These are phyloP conservation scores for Pteronura brasiliensis DNA, from an alignment of 2,113 vertebrate genomes.

Conservation along the genomic window DNA sequence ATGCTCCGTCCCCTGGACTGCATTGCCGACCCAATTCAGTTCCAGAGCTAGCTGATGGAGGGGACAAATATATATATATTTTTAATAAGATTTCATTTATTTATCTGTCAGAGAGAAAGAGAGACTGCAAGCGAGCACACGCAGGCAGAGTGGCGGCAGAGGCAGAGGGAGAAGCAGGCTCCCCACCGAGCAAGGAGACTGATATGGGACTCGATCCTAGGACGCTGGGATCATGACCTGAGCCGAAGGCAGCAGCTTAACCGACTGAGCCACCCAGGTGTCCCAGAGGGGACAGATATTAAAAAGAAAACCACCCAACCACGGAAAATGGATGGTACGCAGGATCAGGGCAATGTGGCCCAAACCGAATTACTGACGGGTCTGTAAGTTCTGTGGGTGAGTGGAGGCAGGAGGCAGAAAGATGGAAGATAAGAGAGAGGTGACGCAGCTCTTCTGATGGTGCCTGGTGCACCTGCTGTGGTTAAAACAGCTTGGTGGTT, in stretches of 20 bases:
- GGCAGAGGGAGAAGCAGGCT: too few species aligned
- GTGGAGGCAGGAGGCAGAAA: not conserved
- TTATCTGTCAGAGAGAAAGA: too few species aligned
- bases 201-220: too few species aligned
- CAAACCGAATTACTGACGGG: not conserved
- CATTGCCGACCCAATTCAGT: not conserved
- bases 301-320: not conserved
- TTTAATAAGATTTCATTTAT: too few species aligned
- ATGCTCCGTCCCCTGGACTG: not conserved
- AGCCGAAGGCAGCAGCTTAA: too few species aligned
- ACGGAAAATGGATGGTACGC: not conserved
- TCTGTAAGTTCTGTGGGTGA: not conserved
- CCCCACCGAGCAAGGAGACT: too few species aligned
- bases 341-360: not conserved
- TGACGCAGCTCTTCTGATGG: not conserved
- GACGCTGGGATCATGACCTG: too few species aligned
- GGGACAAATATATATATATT: not conserved
- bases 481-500: not conserved
- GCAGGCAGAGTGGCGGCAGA: too few species aligned
- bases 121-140: too few species aligned
- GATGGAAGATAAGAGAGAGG: not conserved
- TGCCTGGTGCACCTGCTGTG: rapidly evolving
- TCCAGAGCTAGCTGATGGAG: not conserved
- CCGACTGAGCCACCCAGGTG: too few species aligned
- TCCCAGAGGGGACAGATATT: not conserved